These are phyloP conservation scores for Diloba caeruleocephala DNA, from an alignment of 2,888 invertebrate genomes.

Conservation along the genomic window DNA sequence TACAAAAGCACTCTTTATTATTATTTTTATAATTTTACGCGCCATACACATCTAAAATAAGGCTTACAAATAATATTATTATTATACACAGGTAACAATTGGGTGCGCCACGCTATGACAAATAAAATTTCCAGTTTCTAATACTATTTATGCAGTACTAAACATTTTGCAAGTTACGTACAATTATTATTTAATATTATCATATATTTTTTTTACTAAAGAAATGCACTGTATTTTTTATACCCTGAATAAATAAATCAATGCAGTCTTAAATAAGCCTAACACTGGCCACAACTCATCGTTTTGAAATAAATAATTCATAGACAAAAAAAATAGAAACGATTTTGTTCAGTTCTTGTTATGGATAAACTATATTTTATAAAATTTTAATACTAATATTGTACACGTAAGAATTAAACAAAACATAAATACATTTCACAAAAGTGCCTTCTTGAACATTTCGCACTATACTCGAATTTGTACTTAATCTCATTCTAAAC, in stretches of 20 bases:
- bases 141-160: conserved; percentile 32
- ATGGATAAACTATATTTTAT: too few relatives aligned
- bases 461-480: too few relatives aligned
- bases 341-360: too few relatives aligned
- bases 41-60: too few relatives aligned
- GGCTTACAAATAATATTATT: not conserved
- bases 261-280: not conserved
- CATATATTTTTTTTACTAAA: not conserved
- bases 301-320: conserved; percentile 1
- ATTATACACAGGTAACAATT: not conserved
- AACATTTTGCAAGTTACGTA: not conserved
- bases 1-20: not conserved
- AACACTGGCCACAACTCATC: conserved; percentile 10
- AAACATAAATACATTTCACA: too few relatives aligned
- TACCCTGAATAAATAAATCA: conserved; percentile 2
- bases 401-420: too few relatives aligned
- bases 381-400: too few relatives aligned
- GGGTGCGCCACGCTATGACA: not conserved
- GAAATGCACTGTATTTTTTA: not conserved
- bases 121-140: conserved; percentile 8
- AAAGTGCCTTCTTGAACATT: too few relatives aligned
- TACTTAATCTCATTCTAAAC: too few relatives aligned
- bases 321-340: conserved; percentile 9
- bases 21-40: too few relatives aligned
- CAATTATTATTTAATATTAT: not conserved